Evolutionary conservation across 2,888 invertebrate genomes (phyloP).

Genomic region (Spisula solida): DNA sequence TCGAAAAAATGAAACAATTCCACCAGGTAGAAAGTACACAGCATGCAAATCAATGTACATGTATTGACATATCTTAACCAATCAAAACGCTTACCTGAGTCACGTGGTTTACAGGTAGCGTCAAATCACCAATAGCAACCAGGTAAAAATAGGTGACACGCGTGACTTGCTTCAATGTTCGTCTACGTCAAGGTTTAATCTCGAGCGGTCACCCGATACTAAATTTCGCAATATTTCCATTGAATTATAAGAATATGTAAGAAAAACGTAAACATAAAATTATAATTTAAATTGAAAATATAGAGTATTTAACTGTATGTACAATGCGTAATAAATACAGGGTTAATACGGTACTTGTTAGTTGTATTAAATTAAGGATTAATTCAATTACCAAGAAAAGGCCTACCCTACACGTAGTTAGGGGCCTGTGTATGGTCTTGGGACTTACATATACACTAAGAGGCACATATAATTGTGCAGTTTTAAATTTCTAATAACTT

Average conservation of each 20-base stretch:
- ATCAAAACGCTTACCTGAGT: neutral
- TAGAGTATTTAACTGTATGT: no score
- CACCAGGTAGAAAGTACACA: neutral
- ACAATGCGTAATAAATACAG: no score
- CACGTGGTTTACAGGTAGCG: slow-evolving; percentile 26
- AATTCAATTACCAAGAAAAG: no score
- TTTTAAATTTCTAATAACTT: no score
- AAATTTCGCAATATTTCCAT: slow-evolving; percentile 4
- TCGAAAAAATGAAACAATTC: neutral
- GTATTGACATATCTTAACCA: slow-evolving; percentile 24
- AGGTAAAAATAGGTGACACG: slow-evolving; percentile 16
- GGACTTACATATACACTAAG: no score
- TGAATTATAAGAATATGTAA: neutral
- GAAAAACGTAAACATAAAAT: neutral
- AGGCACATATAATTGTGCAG: no score
- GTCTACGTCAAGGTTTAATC: slow-evolving; percentile 1
- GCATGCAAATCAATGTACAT: slow-evolving; percentile 26
- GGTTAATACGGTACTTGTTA: no score
- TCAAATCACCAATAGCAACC: slow-evolving; percentile 35
- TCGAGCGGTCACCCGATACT: neutral
- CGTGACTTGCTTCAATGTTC: neutral
- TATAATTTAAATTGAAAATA: no score
- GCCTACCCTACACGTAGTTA: no score
- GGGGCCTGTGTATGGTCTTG: no score
- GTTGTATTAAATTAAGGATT: no score